phyloP scores from a whole-genome alignment of 1,140 invertebrate species.

The Panagrolaimus sp. region DNA sequence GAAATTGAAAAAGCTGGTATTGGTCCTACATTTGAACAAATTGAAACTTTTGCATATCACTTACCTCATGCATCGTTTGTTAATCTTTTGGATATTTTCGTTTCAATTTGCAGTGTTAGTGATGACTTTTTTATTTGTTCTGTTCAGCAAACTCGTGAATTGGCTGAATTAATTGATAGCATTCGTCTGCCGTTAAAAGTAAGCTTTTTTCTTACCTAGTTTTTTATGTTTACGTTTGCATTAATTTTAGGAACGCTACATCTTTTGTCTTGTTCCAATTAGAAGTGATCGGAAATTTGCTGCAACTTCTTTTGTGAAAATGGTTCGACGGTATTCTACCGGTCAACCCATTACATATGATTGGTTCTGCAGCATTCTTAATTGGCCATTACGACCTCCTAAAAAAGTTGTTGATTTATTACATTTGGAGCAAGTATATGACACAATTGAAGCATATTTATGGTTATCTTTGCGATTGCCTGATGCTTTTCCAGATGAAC shows the following conservation, averaged over 20 bases:
- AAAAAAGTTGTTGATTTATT: constrained; percentile 80
- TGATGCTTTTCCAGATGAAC: constrained; percentile 49
- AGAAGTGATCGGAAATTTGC: constrained; percentile 62
- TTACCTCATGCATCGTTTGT: constrained; percentile 83
- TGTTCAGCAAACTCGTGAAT: constrained; percentile 75
- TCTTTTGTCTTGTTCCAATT: constrained; percentile 95
- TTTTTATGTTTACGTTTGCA: constrained; percentile 88
- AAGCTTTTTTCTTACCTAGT: constrained; percentile 60
- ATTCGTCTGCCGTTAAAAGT: constrained; percentile 78
- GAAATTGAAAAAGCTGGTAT: constrained; percentile 70
- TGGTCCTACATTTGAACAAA: constrained; percentile 94
- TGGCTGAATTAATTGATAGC: constrained; percentile 94
- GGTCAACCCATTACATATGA: constrained; percentile 79
- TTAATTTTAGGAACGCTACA: constrained; percentile 81
- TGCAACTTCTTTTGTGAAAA: constrained; percentile 63
- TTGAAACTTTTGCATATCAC: constrained; percentile 93
- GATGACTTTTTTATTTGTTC: constrained; percentile 95
- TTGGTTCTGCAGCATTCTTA: constrained; percentile 76
- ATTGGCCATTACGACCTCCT: constrained; percentile 73
- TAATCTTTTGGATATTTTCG: constrained; percentile 91
- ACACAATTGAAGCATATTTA: constrained; percentile 88
- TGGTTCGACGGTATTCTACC: constrained; percentile 81
- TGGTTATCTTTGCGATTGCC: constrained; percentile 67
- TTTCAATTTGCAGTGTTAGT: constrained; percentile 80
- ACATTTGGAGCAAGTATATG: constrained; percentile 85